phyloP scores from a whole-genome alignment of 2,113 vertebrate species.

The Scolopax mira region DNA sequence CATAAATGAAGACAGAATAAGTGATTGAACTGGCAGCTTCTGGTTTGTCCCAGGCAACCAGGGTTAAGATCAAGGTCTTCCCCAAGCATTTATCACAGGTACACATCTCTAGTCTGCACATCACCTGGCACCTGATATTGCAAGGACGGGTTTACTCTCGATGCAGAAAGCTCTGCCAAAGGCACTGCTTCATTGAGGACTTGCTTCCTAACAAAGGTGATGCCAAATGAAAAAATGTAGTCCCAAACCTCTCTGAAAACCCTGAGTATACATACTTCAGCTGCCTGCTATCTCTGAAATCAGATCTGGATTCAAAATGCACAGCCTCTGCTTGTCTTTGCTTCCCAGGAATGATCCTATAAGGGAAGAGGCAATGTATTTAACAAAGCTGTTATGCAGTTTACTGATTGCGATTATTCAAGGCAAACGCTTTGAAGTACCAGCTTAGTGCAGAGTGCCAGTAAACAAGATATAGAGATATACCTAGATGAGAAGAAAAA shows the following conservation, averaged over 20 bases:
- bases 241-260: not conserved
- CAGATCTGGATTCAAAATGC: constrained; percentile 29
- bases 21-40: not conserved
- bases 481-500: constrained; percentile 58
- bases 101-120: not conserved
- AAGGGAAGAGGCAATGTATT: constrained; percentile 33
- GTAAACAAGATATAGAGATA: constrained; percentile 69
- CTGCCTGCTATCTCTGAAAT: constrained; percentile 50
- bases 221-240: not conserved
- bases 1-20: not conserved
- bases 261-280: not conserved
- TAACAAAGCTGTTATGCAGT: constrained; percentile 55
- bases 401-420: constrained; percentile 64
- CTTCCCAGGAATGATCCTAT: constrained; percentile 43
- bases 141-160: not conserved
- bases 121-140: not conserved
- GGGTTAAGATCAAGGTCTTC: not conserved
- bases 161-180: not conserved
- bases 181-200: not conserved
- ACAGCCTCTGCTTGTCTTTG: constrained; percentile 10
- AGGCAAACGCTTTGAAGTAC: constrained; percentile 66
- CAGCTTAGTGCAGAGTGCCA: constrained; percentile 58
- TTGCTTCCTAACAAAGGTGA: not conserved
- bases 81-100: not conserved
- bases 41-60: not conserved